phyloP scores from a whole-genome alignment of 2,888 invertebrate species.

The Xanthorhoe spadicearia region DNA sequence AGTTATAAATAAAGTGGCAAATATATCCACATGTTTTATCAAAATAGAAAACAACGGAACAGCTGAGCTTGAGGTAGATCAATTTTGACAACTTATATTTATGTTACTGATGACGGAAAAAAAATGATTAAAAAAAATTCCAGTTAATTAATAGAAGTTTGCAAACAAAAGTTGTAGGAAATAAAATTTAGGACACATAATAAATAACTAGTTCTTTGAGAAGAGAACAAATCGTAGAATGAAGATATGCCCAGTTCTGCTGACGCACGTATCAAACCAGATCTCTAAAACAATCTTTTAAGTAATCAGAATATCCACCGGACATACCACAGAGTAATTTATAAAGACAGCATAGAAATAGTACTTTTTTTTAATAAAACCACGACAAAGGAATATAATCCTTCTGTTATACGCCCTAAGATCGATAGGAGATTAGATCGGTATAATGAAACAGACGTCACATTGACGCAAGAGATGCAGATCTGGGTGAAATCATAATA shows the following conservation, averaged over 20 bases:
- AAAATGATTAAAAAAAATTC: background rate
- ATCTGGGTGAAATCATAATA: conserved; percentile 80
- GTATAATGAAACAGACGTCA: conserved; percentile 81
- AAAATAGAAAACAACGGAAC: background rate
- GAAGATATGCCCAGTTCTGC: conserved; percentile 44
- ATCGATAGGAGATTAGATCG: conserved; percentile 57
- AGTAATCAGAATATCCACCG: conserved; percentile 75
- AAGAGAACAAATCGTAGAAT: background rate
- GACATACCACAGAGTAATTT: conserved; percentile 80
- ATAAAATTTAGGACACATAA: background rate
- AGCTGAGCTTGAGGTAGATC: background rate
- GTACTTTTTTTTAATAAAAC: conserved; percentile 54
- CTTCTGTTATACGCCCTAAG: conserved; percentile 61
- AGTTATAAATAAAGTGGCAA: conserved; percentile 26
- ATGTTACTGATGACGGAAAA: too few species aligned
- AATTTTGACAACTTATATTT: background rate
- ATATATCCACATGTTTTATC: conserved; percentile 21
- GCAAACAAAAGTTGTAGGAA: background rate
- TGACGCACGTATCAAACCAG: conserved; percentile 61
- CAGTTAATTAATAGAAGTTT: background rate
- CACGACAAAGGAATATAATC: conserved; percentile 58
- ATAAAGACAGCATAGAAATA: conserved; percentile 77
- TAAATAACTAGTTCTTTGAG: background rate
- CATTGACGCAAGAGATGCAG: conserved; percentile 81
- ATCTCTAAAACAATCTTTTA: conserved; percentile 66